Conservation (phyloP, 2,888 invertebrate genomes). For the Harmothoe impar region DNA sequence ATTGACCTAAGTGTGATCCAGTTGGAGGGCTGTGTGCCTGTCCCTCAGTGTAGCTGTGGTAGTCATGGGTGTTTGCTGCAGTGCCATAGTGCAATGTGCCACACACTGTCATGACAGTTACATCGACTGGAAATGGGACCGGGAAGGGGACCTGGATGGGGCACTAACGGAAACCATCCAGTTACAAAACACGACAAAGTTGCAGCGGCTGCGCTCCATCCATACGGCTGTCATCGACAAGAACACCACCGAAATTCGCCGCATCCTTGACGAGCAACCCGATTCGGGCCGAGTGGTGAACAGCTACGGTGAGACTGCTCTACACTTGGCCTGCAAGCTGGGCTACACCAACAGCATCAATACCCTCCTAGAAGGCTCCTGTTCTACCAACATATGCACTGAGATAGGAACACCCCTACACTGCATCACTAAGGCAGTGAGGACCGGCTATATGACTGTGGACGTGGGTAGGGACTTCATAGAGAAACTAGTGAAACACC, state of each 20-base stretch:
- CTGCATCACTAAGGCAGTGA: constrained; percentile 53
- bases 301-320: constrained; percentile 54
- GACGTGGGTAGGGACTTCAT: constrained; percentile 10
- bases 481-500: neutral
- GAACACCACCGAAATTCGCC: constrained; percentile 34
- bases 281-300: constrained; percentile 29
- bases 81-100: constrained; percentile 26
- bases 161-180: constrained; percentile 1
- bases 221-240: constrained; percentile 59
- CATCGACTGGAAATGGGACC: constrained; percentile 57
- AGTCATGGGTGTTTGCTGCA: constrained; percentile 32
- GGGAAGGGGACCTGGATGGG: constrained; percentile 34
- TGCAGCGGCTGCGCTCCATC: constrained; percentile 34
- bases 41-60: neutral
- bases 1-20: too few relatives aligned
- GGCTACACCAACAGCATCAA: constrained; percentile 54
- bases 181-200: constrained; percentile 32
- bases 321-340: constrained; percentile 59
- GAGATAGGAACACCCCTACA: constrained; percentile 59
- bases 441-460: constrained; percentile 50
- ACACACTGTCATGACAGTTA: constrained; percentile 46
- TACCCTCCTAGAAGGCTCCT: constrained; percentile 5
- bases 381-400: neutral
- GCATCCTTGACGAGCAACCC: constrained; percentile 48
- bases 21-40: too few relatives aligned